Percentiles rank a stretch among this genome's conserved stretches.
Conservation (phyloP, 2,797 vertebrate genomes). For the Vultur gryphus region DNA sequence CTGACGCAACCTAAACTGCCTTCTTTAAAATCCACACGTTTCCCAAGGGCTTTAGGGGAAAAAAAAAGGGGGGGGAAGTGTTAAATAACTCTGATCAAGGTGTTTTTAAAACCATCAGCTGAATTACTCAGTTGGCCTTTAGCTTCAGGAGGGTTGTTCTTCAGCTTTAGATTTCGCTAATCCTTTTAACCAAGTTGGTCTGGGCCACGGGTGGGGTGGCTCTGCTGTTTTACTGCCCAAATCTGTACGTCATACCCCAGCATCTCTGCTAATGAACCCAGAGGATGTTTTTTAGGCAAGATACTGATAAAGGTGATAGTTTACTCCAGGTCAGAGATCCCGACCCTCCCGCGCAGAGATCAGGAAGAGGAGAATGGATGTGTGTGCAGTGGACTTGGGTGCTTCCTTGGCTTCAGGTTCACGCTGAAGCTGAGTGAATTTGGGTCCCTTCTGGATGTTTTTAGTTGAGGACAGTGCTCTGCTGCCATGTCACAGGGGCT, state of each 20-base stretch:
- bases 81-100: neutral
- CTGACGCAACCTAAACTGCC: neutral
- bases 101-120: neutral
- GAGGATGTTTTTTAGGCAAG: neutral
- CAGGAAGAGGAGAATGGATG: rapidly evolving
- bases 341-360: rapidly evolving
- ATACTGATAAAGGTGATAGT: rapidly evolving
- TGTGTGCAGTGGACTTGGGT: neutral
- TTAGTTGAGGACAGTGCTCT: neutral
- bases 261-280: neutral
- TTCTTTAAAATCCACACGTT: rapidly evolving
- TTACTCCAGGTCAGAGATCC: neutral
- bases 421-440: neutral
- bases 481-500: neutral
- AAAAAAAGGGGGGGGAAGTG: too few relatives aligned
- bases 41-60: neutral
- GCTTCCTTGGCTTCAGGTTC: neutral
- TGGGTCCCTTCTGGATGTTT: neutral
- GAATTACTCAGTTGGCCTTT: neutral
- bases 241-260: rapidly evolving
- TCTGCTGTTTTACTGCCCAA: neutral
- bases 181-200: neutral
- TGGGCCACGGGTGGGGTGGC: neutral
- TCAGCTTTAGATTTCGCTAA: neutral
- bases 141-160: neutral